Base-by-base conservation (phyloP, 2,797 vertebrate species). In the Gila robusta region DNA sequence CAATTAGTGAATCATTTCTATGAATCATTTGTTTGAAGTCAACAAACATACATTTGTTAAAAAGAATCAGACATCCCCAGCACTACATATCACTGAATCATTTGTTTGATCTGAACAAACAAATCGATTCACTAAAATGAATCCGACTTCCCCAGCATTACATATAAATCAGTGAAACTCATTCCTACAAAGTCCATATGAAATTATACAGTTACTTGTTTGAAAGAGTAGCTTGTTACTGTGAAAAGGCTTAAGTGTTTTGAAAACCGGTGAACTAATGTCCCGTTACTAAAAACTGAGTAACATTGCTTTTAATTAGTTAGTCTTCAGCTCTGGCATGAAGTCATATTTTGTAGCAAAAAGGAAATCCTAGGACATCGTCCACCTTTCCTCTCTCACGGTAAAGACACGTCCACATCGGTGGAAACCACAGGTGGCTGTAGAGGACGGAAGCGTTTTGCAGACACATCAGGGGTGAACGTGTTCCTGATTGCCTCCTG, bases 401-500 rank as follows among this genome's bases (percentile, higher is more conserved):
- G 44, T 81, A 54, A 70, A 81, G 79, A 35, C 28, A 78, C 54
- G 21, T 78, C 76, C 39, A 26, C 56, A 49, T 73, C 21, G 21
- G 12, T 74, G 32, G n/a, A 84, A 71, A 17, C 19, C 76, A 35
- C 83, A 72, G 83, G 52, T 85, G 83, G 12, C 49, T 70, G 26
- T 26, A 37, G 41, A 76, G 59, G 5, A 76, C 21, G 28, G 56
- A 54, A 76, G 67, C 12, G 2, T 79, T 32, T 28, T n/a, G 37
- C 64, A 37, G 72, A 69, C n/a, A 52, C n/a, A 78, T 47, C 49
- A 79, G 67, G 83, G 72, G 39, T 70, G 44, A 78, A 71, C 10
- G 9, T 59, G 49, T 54, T 59, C 76, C 74, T 85, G 83, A 85
- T 85, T 85, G 66, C 74, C 73, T 85, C 49, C 52, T 56, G 62